A percentile compares a stretch with the other conserved stretches of the same genome.
Evolutionary conservation across 2,113 vertebrate genomes (phyloP).

Genomic region (Cricetomys ansorgei): DNA sequence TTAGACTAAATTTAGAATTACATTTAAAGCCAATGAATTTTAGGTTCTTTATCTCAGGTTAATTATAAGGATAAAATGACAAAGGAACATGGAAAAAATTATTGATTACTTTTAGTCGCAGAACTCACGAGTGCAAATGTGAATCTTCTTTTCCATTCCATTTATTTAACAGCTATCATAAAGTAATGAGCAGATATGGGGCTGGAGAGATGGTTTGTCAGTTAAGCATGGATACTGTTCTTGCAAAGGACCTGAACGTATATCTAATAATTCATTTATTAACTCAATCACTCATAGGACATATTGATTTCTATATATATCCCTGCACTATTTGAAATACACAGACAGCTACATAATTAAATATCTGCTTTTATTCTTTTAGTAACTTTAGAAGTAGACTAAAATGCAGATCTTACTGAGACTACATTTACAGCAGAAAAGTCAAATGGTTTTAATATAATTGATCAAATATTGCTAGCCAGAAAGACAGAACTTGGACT

Average conservation of each 20-base stretch:
- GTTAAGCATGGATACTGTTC: neutral
- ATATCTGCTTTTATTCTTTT: neutral
- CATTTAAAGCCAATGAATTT: neutral
- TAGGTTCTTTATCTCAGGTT: neutral
- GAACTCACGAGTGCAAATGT: neutral
- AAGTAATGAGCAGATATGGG: neutral
- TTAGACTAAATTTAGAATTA: constrained; percentile 1
- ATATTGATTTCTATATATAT: neutral
- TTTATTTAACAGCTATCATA: neutral
- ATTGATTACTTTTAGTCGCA: neutral
- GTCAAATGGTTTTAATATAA: neutral
- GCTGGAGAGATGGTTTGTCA: neutral
- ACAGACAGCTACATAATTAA: neutral
- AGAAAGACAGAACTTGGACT: neutral
- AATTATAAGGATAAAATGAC: constrained; percentile 27
- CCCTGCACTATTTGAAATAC: constrained; percentile 14
- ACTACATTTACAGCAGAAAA: constrained; percentile 19
- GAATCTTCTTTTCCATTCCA: neutral
- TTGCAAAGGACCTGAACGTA: neutral
- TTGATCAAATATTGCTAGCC: neutral
- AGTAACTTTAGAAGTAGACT: neutral
- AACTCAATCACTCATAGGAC: neutral
- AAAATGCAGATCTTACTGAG: neutral
- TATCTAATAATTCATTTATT: constrained; percentile 30
- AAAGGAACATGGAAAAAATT: neutral